phyloP scores from a whole-genome alignment of 2,113 vertebrate genomes.

The Vidua chalybeata region DNA sequence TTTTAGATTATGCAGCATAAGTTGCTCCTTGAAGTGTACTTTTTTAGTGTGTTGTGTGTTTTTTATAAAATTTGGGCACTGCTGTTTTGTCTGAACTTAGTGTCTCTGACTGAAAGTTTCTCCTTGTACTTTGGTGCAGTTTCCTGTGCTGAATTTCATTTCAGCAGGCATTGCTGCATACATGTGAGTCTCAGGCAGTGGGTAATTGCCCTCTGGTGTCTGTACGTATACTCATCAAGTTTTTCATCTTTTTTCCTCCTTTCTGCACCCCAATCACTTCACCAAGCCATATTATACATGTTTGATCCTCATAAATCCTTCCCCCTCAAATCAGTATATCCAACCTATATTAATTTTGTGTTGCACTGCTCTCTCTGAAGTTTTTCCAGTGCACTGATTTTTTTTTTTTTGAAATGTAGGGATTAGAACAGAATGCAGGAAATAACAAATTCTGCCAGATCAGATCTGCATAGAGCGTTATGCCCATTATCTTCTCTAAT shows the following conservation, averaged over 20 bases:
- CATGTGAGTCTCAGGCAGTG: conserved; percentile 23
- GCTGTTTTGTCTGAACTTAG: not conserved
- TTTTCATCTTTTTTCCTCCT: conserved; percentile 1
- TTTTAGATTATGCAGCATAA: not conserved
- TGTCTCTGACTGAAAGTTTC: not conserved
- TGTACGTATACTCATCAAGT: conserved; percentile 11
- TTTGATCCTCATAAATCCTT: conserved; percentile 17
- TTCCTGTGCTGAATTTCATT: conserved; percentile 43
- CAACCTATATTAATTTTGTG: not conserved
- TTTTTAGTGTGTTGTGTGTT: not conserved
- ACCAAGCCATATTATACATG: not conserved
- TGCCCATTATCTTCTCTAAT: not conserved
- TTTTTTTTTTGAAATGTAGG: not conserved
- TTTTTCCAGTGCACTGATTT: conserved; percentile 2
- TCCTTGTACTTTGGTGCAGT: not conserved
- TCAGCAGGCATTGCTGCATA: conserved; percentile 35
- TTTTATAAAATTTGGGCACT: not conserved
- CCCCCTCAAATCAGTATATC: conserved; percentile 17
- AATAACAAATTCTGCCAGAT: conserved; percentile 10
- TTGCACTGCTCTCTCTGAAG: conserved; percentile 32
- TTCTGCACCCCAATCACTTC: not conserved
- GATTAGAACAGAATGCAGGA: not conserved
- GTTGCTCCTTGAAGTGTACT: not conserved
- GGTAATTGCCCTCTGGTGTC: conserved; percentile 54
- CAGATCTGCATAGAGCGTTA: not conserved